Base-by-base conservation (phyloP, 2,888 invertebrate species). In the Drosophila prostipennis region DNA sequence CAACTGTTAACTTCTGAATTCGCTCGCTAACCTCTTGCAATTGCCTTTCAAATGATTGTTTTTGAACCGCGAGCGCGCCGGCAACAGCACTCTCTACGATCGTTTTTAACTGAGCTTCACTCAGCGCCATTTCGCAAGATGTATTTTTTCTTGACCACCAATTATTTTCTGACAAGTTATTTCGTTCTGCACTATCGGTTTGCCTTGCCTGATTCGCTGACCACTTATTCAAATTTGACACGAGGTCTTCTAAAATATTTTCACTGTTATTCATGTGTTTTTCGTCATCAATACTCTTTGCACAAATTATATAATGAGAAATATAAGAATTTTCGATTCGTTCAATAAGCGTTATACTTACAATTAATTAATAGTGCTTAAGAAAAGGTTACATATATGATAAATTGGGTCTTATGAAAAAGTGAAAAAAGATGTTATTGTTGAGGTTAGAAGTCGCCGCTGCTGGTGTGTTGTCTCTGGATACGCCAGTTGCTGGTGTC, bases 401-500 rank as follows among this genome's bases (percentile, higher is more conserved):
- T 43, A 43, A 13, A 43, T 43, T 40, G 40, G 43, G 16, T 40
- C 16, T 16, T 42, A 36, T n/a, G 13, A 13, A 36, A 36, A 36
- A n/a, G 10, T 32, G 10, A 49, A 19, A 42, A 16, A 42, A 42
- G 10, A 14, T 14, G 29, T 29, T 14, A 39, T 32, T 7, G 19
- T 45, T 45, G 26, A 6, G 19, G 19, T 26, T 13, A 45, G 13
- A n/a, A 23, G 13, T 45, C 11, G 43, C 23, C 43, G 26, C 26
- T 45, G 43, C 43, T 45, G 43, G 13, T 19, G 43, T 45, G 26
- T 23, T 23, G 43, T 45, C 43, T 45, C 43, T 45, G 43, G 23
- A 3, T 6, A 13, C 43, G 26, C 16, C 23, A 45, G 43, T 45
- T 45, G n/a, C n/a, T 6, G 39, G 14, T 39, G 39, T 39, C 13